Percentiles rank a stretch among this genome's conserved stretches.
These are phyloP conservation scores for Amphimedon queenslandica DNA, from an alignment of 37 sponge, comb jelly and placozoan species.

Conservation along the genomic window DNA sequence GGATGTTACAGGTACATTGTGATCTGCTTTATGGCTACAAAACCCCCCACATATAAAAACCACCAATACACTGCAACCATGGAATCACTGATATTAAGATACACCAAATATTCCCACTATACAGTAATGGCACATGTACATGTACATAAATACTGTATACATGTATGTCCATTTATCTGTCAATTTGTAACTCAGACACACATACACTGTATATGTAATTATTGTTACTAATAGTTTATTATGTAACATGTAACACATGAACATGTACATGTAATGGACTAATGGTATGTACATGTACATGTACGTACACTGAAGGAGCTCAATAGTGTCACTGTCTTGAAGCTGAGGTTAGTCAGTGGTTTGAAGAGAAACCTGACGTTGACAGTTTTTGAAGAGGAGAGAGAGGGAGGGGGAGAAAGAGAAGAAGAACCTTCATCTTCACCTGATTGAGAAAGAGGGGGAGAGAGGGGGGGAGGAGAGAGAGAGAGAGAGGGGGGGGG, in stretches of 20 bases:
- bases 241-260: no score
- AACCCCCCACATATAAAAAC: no score
- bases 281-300: neutral
- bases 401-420: neutral
- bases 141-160: no score
- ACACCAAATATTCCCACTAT: no score
- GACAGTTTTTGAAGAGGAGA: neutral
- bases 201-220: neutral
- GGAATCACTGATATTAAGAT: no score
- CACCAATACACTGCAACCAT: no score
- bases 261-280: neutral
- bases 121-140: no score
- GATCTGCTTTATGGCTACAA: no score
- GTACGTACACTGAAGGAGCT: conserved; percentile 21
- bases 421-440: neutral
- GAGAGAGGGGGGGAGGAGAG: neutral
- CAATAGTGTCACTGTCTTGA: conserved; percentile 43
- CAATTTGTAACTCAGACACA: neutral
- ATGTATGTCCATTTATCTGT: neutral
- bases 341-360: conserved; percentile 26
- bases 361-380: conserved; percentile 53
- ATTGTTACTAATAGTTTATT: no score
- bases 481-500: neutral
- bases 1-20: no score
- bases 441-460: neutral